These are phyloP conservation scores for Ypsolopha sequella DNA, from an alignment of 2,888 invertebrate genomes.

Conservation along the genomic window DNA sequence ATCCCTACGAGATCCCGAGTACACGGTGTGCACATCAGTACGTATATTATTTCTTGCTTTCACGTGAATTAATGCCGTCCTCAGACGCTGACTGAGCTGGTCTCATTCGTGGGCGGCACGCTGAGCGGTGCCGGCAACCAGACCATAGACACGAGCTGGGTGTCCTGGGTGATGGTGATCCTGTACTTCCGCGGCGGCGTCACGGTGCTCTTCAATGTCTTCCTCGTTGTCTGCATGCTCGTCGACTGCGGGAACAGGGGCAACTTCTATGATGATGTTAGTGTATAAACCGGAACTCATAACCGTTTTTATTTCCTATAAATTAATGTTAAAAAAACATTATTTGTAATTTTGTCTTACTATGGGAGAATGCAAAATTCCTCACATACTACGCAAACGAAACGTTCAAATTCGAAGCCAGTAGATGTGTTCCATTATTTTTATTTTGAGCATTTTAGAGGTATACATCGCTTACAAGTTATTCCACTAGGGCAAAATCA, in stretches of 20 bases:
- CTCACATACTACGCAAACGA: too few species aligned
- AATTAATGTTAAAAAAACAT: too few species aligned
- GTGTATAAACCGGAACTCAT: neutral
- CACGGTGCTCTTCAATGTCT: constrained; percentile 57
- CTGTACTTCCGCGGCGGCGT: constrained; percentile 54
- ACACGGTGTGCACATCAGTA: too few species aligned
- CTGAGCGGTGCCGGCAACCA: constrained; percentile 31
- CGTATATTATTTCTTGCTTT: neutral
- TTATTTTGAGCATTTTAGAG: too few species aligned
- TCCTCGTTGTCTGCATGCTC: constrained; percentile 32
- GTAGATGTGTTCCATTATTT: too few species aligned
- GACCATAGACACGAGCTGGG: constrained; percentile 30
- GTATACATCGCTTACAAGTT: too few species aligned
- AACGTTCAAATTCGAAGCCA: too few species aligned
- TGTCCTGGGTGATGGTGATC: constrained; percentile 54
- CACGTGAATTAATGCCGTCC: neutral
- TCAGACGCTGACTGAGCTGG: constrained; percentile 40
- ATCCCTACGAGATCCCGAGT: too few species aligned
- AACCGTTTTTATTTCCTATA: too few species aligned
- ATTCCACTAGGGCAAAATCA: too few species aligned
- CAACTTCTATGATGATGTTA: constrained; percentile 2
- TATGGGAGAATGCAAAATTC: too few species aligned
- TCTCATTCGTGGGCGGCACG: constrained; percentile 36
- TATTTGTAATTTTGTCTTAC: too few species aligned
- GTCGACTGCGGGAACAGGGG: constrained; percentile 28